Evolutionary conservation across 2,113 vertebrate genomes (phyloP).

Genomic region (Elanoides forficatus): DNA sequence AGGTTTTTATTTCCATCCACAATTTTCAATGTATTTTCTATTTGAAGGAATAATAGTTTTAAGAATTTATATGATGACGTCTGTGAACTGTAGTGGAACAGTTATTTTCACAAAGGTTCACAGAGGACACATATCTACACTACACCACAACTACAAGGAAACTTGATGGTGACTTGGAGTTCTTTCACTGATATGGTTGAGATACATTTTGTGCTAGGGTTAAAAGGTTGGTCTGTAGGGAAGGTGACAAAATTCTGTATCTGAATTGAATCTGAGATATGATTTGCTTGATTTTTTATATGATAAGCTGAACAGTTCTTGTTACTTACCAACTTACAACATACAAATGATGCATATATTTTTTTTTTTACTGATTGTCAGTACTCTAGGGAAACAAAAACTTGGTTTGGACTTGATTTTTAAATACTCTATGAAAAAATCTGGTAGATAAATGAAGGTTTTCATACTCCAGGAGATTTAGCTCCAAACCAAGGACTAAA

Average conservation of each 20-base stretch:
- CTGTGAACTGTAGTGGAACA: neutral
- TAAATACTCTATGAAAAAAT: neutral
- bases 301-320: neutral
- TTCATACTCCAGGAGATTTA: neutral
- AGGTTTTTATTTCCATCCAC: neutral
- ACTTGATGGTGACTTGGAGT: neutral
- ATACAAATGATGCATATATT: neutral
- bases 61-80: neutral
- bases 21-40: neutral
- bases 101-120: neutral
- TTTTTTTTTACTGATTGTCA: neutral
- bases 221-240: neutral
- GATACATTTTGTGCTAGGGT: neutral
- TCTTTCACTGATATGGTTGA: neutral
- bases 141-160: neutral
- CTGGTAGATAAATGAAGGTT: neutral
- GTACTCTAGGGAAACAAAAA: neutral
- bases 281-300: neutral
- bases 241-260: neutral
- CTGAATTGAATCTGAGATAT: neutral
- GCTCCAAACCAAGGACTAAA: neutral
- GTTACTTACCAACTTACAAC: neutral
- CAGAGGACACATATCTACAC: neutral
- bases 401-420: neutral
- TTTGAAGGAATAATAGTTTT: neutral